Conservation (phyloP, 2,888 invertebrate genomes). For the Coecobrya sp. region DNA sequence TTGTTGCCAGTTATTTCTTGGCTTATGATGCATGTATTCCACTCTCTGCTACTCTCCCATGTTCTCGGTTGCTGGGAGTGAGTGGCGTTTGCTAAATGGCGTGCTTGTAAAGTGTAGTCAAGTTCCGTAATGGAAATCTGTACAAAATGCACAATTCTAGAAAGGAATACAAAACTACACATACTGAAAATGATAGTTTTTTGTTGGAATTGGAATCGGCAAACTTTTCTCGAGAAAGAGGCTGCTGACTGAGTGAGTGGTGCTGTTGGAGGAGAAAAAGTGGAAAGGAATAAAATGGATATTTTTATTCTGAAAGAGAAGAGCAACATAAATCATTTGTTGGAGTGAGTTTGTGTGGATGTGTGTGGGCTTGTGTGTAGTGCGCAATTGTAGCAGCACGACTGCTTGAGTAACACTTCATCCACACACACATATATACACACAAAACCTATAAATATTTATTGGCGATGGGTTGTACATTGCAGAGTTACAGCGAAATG, state of each 20-base stretch:
- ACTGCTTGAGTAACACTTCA: not conserved
- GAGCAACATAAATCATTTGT: constrained; percentile 8
- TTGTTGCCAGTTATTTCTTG: constrained; percentile 31
- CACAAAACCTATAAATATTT: constrained; percentile 3
- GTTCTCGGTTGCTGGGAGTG: not conserved
- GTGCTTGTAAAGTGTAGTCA: constrained; percentile 6
- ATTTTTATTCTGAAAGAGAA: not conserved
- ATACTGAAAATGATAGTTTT: constrained; percentile 19
- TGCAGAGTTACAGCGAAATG: not conserved
- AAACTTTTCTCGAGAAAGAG: not conserved
- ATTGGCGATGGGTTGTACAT: not conserved
- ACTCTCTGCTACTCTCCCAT: not conserved
- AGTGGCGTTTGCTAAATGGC: not conserved
- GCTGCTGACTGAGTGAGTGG: not conserved
- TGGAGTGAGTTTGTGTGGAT: no score
- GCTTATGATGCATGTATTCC: constrained; percentile 20
- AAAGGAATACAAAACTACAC: no score
- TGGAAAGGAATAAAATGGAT: not conserved
- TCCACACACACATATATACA: not conserved
- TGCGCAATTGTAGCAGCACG: not conserved
- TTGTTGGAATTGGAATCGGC: not conserved
- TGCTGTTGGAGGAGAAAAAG: not conserved
- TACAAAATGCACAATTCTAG: not conserved
- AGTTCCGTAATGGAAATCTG: constrained; percentile 24
- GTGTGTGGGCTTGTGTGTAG: not conserved